Conservation (phyloP, 2,113 vertebrate species). For the Urocolius indicus region DNA sequence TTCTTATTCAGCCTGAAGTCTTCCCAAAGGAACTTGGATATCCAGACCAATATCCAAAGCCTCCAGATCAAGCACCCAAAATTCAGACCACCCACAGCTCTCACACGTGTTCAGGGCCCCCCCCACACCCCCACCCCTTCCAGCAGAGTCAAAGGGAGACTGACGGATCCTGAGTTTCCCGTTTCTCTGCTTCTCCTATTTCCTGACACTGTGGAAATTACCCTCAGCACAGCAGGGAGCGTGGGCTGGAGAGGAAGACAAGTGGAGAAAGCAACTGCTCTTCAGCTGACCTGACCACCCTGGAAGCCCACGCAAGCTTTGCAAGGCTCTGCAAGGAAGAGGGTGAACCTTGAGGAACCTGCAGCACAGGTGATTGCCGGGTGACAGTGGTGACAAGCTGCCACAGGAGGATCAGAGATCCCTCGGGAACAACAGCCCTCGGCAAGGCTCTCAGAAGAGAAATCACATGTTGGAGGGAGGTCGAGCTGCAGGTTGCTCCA, state of each 20-base stretch:
- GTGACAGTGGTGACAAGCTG: background rate
- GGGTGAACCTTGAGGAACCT: background rate
- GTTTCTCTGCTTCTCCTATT: background rate
- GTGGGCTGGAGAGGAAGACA: background rate
- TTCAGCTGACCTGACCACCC: background rate
- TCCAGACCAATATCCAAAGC: background rate
- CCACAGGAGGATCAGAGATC: background rate
- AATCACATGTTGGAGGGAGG: accelerated
- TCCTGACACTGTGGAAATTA: background rate
- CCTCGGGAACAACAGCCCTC: background rate
- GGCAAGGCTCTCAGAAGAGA: background rate
- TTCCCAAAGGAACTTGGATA: constrained; percentile 1
- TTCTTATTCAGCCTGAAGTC: constrained; percentile 8
- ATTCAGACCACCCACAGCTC: constrained; percentile 16
- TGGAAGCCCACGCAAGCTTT: background rate
- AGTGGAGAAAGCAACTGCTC: background rate
- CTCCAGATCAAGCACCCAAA: background rate
- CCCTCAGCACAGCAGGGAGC: background rate
- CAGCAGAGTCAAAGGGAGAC: background rate
- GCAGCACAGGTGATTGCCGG: accelerated
- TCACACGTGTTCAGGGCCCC: background rate
- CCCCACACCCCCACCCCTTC: no score
- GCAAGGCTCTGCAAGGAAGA: background rate
- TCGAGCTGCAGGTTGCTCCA: background rate
- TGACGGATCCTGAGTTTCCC: background rate